Evolutionary conservation across 2,888 invertebrate species (phyloP).

Genomic region (Polydesmus complanatus): DNA sequence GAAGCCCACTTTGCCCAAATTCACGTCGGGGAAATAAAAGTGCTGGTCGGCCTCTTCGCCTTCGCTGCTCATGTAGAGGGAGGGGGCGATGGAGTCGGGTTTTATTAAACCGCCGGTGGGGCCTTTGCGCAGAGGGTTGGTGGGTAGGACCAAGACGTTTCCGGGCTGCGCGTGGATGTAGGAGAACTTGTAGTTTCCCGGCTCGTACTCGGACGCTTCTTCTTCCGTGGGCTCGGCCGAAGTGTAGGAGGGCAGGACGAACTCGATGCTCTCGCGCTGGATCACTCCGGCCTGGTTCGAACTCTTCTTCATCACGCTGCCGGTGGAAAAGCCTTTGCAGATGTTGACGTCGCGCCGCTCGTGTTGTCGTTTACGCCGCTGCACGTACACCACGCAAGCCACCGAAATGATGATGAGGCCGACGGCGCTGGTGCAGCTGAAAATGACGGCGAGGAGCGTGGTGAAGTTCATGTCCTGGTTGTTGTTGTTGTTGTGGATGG

Average conservation of each 20-base stretch:
- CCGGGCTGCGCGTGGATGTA: neutral
- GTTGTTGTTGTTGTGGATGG: neutral
- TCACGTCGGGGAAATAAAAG: neutral
- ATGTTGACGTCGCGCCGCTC: neutral
- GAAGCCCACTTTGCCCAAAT: constrained; percentile 11
- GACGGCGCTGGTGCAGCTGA: neutral
- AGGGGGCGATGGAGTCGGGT: constrained; percentile 6
- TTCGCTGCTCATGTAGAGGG: constrained; percentile 12
- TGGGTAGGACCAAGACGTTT: constrained; percentile 1
- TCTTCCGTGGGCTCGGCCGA: constrained; percentile 9
- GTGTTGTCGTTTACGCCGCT: neutral
- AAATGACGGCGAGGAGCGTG: neutral
- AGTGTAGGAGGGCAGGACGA: constrained; percentile 12
- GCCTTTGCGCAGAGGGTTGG: neutral
- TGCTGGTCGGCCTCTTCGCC: constrained; percentile 6
- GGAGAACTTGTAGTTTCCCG: constrained; percentile 8
- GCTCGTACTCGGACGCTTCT: constrained; percentile 7
- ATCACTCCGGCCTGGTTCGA: constrained; percentile 8
- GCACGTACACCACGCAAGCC: neutral
- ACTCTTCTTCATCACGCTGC: neutral
- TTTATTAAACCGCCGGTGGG: neutral
- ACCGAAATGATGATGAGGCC: neutral
- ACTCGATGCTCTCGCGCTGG: constrained; percentile 10
- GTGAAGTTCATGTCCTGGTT: neutral
- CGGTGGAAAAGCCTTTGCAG: neutral